Conservation (phyloP, 2,888 invertebrate species). For the Tenthredo amoena region DNA sequence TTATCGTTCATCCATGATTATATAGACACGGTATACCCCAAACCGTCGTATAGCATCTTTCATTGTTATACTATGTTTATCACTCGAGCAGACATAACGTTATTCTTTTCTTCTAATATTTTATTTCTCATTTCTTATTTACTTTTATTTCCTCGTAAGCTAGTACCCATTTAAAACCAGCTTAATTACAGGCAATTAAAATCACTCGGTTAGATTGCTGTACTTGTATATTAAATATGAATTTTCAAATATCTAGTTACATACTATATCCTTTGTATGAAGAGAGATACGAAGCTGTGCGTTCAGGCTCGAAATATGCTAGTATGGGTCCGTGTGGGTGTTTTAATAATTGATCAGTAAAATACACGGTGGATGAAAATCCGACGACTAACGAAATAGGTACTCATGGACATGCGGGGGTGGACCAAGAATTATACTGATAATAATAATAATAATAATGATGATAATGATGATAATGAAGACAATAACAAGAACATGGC, state of each 20-base stretch:
- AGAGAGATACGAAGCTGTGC: not conserved
- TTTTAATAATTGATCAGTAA: constrained; percentile 30
- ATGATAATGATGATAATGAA: not conserved
- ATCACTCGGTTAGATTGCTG: not conserved
- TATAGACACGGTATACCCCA: not conserved
- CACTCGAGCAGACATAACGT: not conserved
- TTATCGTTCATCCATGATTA: not conserved
- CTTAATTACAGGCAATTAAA: not conserved
- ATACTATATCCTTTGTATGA: not conserved
- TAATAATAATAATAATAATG: not conserved
- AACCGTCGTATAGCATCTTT: not conserved
- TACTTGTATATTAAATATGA: not conserved
- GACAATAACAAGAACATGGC: not conserved
- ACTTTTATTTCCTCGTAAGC: not conserved
- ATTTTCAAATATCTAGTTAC: not conserved
- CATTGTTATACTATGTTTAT: not conserved
- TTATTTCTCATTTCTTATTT: not conserved
- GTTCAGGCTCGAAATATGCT: not conserved
- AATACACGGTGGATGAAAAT: constrained; percentile 5
- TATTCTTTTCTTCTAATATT: not conserved
- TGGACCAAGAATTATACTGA: not conserved
- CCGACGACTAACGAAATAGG: not conserved
- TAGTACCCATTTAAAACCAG: not conserved
- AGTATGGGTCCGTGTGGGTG: not conserved
- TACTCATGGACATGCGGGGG: not conserved